These are phyloP conservation scores for Indicator maculatus DNA, from an alignment of 2,113 vertebrate species.

Conservation along the genomic window DNA sequence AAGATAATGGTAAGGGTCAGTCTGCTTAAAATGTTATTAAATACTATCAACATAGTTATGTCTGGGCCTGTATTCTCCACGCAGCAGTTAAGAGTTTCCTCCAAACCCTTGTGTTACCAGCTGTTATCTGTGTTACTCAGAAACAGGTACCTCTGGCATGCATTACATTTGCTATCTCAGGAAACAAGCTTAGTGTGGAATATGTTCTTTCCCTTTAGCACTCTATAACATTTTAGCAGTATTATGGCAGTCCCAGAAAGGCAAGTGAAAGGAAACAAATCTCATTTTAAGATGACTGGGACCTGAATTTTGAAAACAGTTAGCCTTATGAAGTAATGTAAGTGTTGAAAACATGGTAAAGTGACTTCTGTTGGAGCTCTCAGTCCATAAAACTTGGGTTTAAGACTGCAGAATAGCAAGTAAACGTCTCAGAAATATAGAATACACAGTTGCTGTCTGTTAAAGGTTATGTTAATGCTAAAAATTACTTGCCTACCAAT, in stretches of 20 bases:
- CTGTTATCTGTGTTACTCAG: neutral
- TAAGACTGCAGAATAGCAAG: neutral
- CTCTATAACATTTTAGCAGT: neutral
- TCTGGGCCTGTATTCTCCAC: neutral
- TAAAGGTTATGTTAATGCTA: neutral
- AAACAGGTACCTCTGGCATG: neutral
- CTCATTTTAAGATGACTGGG: neutral
- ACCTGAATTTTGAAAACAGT: neutral
- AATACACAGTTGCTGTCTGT: neutral
- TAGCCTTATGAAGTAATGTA: neutral
- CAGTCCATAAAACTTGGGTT: neutral
- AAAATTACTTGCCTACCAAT: neutral
- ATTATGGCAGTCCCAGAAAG: neutral
- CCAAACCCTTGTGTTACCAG: neutral
- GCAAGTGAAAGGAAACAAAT: neutral
- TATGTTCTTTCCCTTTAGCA: neutral
- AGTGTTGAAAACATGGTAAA: neutral
- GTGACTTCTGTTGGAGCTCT: neutral
- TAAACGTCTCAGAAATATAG: neutral
- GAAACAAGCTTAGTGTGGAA: neutral
- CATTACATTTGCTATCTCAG: neutral
- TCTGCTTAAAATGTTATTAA: neutral
- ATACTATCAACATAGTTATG: neutral
- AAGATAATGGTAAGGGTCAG: neutral
- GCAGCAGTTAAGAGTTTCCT: neutral